phyloP scores from a whole-genome alignment of 1,140 invertebrate species.

The Neodiprion fabricii region DNA sequence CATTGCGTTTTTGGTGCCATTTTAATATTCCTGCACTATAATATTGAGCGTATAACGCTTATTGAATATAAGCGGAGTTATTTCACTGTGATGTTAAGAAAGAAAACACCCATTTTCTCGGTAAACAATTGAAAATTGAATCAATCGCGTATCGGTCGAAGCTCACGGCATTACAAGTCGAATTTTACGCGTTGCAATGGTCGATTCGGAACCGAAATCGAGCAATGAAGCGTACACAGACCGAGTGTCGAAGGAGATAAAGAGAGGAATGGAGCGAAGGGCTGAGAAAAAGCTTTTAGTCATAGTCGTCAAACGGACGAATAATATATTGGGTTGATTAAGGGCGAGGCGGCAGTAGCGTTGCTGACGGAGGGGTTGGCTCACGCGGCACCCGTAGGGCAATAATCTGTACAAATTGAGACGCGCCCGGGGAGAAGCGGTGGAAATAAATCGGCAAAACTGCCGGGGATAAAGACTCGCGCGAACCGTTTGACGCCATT shows the following conservation, averaged over 20 bases:
- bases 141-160: neutral
- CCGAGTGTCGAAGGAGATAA: neutral
- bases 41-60: neutral
- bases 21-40: neutral
- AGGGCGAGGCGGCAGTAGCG: neutral
- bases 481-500: neutral
- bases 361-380: neutral
- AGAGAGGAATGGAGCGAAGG: neutral
- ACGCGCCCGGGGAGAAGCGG: neutral
- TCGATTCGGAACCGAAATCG: neutral
- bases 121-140: neutral
- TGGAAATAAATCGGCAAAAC: conserved; percentile 2
- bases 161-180: neutral
- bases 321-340: conserved; percentile 1
- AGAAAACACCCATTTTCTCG: neutral
- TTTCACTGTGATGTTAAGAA: neutral
- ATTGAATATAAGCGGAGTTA: neutral
- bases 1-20: neutral
- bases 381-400: neutral
- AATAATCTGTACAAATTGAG: conserved; percentile 7
- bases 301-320: neutral
- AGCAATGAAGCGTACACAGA: neutral
- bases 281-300: neutral
- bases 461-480: neutral
- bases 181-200: neutral